Evolutionary conservation across 2,888 invertebrate genomes (phyloP).

Genomic region (Eupsilia transversa): DNA sequence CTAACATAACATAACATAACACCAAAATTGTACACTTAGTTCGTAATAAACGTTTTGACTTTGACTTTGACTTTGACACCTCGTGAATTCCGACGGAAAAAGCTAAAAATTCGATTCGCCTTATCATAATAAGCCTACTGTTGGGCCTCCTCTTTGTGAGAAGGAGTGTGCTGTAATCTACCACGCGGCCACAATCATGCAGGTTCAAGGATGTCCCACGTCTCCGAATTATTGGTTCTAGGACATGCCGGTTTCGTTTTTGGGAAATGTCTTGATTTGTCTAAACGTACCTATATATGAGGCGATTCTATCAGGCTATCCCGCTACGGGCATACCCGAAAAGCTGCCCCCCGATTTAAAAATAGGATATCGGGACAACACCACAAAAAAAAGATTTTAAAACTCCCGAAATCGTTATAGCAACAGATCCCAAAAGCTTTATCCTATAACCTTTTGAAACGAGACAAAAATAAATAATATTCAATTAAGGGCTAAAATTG

Average conservation of each 20-base stretch:
- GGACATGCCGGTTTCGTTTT: too few relatives aligned
- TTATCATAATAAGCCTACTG: too few relatives aligned
- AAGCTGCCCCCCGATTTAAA: background rate
- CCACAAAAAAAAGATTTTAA: background rate
- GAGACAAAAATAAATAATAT: conserved; percentile 64
- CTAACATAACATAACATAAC: too few relatives aligned
- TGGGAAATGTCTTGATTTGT: background rate
- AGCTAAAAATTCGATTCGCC: background rate
- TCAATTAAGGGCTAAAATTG: conserved; percentile 65
- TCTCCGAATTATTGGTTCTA: too few relatives aligned
- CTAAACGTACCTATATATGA: too few relatives aligned
- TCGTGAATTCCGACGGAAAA: background rate
- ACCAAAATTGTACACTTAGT: too few relatives aligned
- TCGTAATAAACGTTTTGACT: too few relatives aligned
- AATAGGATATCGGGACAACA: background rate
- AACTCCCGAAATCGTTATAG: background rate
- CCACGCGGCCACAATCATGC: too few relatives aligned
- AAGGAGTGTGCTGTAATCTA: too few relatives aligned
- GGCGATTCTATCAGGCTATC: background rate
- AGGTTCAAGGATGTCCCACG: too few relatives aligned
- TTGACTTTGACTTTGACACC: too few relatives aligned
- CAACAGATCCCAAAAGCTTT: conserved; percentile 26
- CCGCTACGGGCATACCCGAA: background rate
- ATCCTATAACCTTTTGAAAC: conserved; percentile 38
- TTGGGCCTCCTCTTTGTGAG: too few relatives aligned